A percentile compares a stretch with the other conserved stretches of the same genome.
Conservation (phyloP, 2,797 vertebrate genomes). For the Lepilemur septentrionalis region DNA sequence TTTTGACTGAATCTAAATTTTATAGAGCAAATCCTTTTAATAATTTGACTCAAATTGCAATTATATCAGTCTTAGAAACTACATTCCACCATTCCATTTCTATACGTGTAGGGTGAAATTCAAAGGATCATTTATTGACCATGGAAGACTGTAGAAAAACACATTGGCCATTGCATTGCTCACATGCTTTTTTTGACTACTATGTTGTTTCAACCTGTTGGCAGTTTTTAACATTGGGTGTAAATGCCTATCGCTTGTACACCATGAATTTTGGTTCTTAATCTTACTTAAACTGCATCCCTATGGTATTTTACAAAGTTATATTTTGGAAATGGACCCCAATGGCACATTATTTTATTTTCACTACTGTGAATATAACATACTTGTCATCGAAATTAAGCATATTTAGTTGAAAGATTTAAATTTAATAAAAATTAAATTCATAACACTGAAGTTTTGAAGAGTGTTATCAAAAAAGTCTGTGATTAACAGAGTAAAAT, state of each 20-base stretch:
- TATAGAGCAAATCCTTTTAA: neutral
- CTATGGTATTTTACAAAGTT: neutral
- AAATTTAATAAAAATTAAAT: neutral
- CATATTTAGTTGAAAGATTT: neutral
- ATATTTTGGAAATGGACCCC: neutral
- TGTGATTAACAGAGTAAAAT: neutral
- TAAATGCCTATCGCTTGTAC: neutral
- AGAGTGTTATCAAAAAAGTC: neutral
- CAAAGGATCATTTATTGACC: neutral
- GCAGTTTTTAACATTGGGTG: neutral
- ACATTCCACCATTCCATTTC: fast-evolving
- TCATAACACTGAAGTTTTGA: neutral
- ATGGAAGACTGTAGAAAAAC: neutral
- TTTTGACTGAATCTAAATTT: neutral
- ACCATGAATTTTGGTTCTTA: neutral
- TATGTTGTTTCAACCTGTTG: neutral
- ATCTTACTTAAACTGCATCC: neutral
- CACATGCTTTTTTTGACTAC: neutral
- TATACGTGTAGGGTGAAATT: neutral
- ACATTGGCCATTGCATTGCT: neutral
- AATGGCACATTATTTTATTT: neutral
- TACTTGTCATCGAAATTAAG: neutral
- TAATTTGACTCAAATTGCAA: neutral
- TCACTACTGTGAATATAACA: neutral
- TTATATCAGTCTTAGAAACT: neutral